These are phyloP conservation scores for Poeciliopsis gracilis DNA, from an alignment of 2,797 vertebrate species.

Conservation along the genomic window DNA sequence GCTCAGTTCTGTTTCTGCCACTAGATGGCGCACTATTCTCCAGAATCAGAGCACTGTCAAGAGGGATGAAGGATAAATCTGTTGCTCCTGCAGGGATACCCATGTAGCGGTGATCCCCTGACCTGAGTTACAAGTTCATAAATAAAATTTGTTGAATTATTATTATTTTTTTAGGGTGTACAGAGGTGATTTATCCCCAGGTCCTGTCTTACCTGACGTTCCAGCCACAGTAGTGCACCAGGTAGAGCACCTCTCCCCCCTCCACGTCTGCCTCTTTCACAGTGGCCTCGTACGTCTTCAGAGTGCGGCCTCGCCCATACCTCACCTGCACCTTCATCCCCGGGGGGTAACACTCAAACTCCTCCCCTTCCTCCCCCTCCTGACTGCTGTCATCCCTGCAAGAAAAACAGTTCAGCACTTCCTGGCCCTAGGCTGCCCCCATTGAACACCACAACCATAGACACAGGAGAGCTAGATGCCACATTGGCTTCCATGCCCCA, in stretches of 20 bases:
- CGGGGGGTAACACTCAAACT: constrained; percentile 89
- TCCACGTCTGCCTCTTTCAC: constrained; percentile 89
- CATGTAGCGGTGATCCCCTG: constrained; percentile 59
- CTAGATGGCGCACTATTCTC: constrained; percentile 75
- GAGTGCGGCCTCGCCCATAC: constrained; percentile 88
- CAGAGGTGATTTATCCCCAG: constrained; percentile 78
- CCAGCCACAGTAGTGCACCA: constrained; percentile 92
- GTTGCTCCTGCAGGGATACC: constrained; percentile 64
- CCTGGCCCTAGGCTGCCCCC: constrained; percentile 81
- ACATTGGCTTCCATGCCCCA: background rate
- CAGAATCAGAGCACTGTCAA: constrained; percentile 64
- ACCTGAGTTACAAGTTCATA: constrained; percentile 53
- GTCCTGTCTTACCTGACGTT: constrained; percentile 89
- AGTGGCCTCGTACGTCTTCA: constrained; percentile 89
- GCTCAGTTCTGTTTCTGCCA: constrained; percentile 69
- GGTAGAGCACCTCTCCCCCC: constrained; percentile 89
- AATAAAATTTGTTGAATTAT: constrained; percentile 26
- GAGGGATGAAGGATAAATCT: constrained; percentile 56
- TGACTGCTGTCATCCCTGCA: constrained; percentile 89
- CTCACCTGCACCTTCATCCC: constrained; percentile 92
- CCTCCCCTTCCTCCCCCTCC: constrained; percentile 88
- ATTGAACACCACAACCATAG: constrained; percentile 57
- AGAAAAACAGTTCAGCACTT: constrained; percentile 89
- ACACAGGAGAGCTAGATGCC: background rate
- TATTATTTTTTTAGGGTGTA: constrained; percentile 65